Percentiles rank a stretch among this genome's conserved stretches.
phyloP scores from a whole-genome alignment of 2,113 vertebrate genomes.

The Chaetodon trifascialis region DNA sequence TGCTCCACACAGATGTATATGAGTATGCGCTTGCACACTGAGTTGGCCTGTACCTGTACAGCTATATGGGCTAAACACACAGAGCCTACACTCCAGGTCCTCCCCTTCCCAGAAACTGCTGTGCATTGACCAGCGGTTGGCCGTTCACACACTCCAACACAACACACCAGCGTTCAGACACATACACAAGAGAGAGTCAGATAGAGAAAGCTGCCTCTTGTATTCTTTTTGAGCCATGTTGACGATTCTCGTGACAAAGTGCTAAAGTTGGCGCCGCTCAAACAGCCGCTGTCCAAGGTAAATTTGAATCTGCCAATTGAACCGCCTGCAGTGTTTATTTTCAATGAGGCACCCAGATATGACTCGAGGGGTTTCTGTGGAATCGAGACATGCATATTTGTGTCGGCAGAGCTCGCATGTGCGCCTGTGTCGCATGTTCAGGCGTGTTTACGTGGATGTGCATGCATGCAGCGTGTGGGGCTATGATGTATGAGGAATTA shows the following conservation, averaged over 20 bases:
- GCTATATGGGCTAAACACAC: slow-evolving; percentile 31
- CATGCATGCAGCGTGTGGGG: not conserved
- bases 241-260: slow-evolving; percentile 81
- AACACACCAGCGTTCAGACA: slow-evolving; percentile 1
- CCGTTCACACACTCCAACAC: slow-evolving; percentile 31
- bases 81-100: slow-evolving; percentile 47
- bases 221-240: slow-evolving; percentile 78
- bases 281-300: slow-evolving; percentile 63
- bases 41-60: slow-evolving; percentile 1
- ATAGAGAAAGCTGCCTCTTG: slow-evolving; percentile 67
- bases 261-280: slow-evolving; percentile 70
- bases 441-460: slow-evolving; percentile 34
- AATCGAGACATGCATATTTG: slow-evolving; percentile 37
- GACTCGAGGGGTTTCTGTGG: slow-evolving; percentile 13
- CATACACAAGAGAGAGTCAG: slow-evolving; percentile 25
- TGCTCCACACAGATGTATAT: not conserved
- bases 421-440: slow-evolving; percentile 19
- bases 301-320: slow-evolving; percentile 54
- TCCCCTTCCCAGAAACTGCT: slow-evolving; percentile 75
- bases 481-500: slow-evolving; percentile 29
- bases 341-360: slow-evolving; percentile 36
- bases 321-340: slow-evolving; percentile 36
- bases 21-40: slow-evolving; percentile 7
- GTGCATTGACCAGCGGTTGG: slow-evolving; percentile 12
- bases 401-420: slow-evolving; percentile 1